A percentile compares a stretch with the other conserved stretches of the same genome.
phyloP scores from a whole-genome alignment of 2,113 vertebrate species.

The Ceuthmochares aereus region DNA sequence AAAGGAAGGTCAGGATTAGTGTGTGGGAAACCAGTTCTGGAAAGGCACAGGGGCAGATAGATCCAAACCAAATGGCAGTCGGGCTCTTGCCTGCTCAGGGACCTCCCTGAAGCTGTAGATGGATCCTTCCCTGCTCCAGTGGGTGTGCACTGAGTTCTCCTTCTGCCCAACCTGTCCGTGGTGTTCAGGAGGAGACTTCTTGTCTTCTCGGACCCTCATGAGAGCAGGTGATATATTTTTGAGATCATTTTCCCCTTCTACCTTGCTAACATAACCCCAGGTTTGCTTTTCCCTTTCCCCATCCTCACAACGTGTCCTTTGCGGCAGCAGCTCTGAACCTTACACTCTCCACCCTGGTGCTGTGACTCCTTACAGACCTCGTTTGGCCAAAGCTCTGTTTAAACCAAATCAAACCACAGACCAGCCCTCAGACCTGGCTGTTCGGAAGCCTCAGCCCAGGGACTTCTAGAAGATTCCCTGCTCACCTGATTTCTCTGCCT shows the following conservation, averaged over 20 bases:
- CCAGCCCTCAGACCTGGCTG: neutral
- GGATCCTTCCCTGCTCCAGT: neutral
- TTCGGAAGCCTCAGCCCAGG: neutral
- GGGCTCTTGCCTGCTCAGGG: neutral
- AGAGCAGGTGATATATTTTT: neutral
- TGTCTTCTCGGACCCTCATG: neutral
- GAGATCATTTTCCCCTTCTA: neutral
- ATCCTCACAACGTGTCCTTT: rapidly evolving
- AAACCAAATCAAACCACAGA: too few species aligned
- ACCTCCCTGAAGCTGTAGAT: neutral
- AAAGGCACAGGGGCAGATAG: neutral
- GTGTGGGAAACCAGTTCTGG: neutral
- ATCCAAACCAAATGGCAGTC: neutral
- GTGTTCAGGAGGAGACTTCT: neutral
- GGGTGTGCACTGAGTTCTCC: rapidly evolving
- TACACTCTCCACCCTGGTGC: rapidly evolving
- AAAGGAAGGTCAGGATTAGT: neutral
- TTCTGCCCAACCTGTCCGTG: rapidly evolving
- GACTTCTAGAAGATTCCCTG: neutral
- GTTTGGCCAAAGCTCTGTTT: neutral
- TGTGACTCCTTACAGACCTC: neutral
- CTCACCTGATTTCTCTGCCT: neutral
- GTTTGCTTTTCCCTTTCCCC: neutral
- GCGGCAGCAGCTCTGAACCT: neutral
- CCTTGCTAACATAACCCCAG: neutral